These are phyloP conservation scores for Lasius fuliginosus DNA, from an alignment of 2,888 invertebrate species.

Conservation along the genomic window DNA sequence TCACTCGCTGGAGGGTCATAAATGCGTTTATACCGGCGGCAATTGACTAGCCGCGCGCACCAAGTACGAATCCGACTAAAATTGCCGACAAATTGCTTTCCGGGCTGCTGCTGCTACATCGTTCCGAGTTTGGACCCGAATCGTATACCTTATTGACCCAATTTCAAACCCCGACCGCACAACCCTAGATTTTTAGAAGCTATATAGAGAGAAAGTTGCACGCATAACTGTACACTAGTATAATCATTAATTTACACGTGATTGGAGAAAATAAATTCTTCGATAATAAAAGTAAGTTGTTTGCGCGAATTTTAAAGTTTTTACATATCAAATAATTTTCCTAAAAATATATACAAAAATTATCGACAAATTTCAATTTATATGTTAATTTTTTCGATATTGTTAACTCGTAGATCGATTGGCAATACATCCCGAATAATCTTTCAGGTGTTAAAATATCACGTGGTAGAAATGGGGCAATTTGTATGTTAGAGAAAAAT, in stretches of 20 bases:
- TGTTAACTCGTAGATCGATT: not conserved
- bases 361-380: not conserved
- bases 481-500: not conserved
- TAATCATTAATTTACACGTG: not conserved
- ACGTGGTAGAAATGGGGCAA: not conserved
- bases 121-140: conserved; percentile 14
- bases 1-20: conserved; percentile 48
- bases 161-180: conserved; percentile 2
- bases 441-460: not conserved
- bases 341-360: not conserved
- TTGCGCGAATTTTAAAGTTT: not conserved
- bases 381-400: not conserved
- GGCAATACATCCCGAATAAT: not conserved
- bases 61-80: conserved; percentile 40
- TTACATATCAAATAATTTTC: not conserved
- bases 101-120: conserved; percentile 14
- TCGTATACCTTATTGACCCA: conserved; percentile 19
- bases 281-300: not conserved
- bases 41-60: conserved; percentile 47
- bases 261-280: not conserved
- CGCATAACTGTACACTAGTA: not conserved
- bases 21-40: conserved; percentile 52
- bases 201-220: not conserved
- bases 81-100: conserved; percentile 38
- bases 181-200: conserved; percentile 5